A percentile compares a stretch with the other conserved stretches of the same genome.
Evolutionary conservation across 2,113 vertebrate genomes (phyloP).

Genomic region (Phrynosoma platyrhinos): DNA sequence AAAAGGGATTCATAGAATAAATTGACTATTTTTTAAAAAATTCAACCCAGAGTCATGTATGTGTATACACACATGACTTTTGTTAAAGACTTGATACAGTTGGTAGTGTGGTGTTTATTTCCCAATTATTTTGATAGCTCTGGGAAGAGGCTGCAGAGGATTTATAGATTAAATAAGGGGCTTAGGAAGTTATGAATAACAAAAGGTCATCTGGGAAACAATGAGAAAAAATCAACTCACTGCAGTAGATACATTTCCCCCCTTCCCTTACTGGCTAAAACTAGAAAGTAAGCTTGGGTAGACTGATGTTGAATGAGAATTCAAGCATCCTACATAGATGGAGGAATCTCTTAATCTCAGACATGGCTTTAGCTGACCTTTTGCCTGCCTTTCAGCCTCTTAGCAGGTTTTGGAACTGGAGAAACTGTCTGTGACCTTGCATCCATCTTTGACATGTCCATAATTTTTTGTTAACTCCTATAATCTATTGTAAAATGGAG

Average conservation of each 20-base stretch:
- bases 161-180: conserved; percentile 43
- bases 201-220: conserved; percentile 20
- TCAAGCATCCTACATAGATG: accelerated
- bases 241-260: neutral
- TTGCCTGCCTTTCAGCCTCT: neutral
- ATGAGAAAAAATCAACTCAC: neutral
- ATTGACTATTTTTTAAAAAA: neutral
- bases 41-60: neutral
- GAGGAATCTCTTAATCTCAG: conserved; percentile 21
- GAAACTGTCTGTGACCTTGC: neutral
- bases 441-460: neutral
- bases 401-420: neutral
- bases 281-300: neutral
- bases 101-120: conserved; percentile 43
- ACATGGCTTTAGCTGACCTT: conserved; percentile 4
- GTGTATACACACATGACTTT: neutral
- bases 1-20: conserved; percentile 15
- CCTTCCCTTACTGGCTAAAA: neutral
- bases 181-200: conserved; percentile 30
- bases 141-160: conserved; percentile 22
- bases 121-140: conserved; percentile 39
- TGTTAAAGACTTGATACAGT: conserved; percentile 27
- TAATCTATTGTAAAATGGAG: neutral
- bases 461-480: neutral
- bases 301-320: neutral